Percentiles rank a stretch among this genome's conserved stretches.
Conservation (phyloP, 2,888 invertebrate species). For the Caenorhabditis virilis region DNA sequence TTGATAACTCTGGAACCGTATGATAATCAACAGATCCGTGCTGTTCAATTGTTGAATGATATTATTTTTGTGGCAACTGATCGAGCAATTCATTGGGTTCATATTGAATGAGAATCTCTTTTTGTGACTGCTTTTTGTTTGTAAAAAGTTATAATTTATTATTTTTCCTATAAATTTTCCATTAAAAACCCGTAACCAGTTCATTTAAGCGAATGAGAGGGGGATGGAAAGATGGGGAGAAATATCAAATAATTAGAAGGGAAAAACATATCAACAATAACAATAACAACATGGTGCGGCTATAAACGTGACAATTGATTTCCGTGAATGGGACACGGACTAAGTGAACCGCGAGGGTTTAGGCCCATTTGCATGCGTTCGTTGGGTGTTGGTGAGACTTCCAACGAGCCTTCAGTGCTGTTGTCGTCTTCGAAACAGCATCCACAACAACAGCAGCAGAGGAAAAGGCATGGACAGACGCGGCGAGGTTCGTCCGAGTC, state of each 20-base stretch:
- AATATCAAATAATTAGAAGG: no score
- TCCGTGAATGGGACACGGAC: slow-evolving; percentile 29
- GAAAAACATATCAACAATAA: no score
- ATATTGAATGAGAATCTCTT: no score
- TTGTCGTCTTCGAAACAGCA: slow-evolving; percentile 52
- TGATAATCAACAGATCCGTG: slow-evolving; percentile 13
- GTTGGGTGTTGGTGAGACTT: slow-evolving; percentile 33
- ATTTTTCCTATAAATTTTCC: no score
- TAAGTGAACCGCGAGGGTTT: slow-evolving; percentile 20
- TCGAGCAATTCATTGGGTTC: slow-evolving; percentile 15
- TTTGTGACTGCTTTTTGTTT: no score
- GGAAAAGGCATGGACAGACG: slow-evolving; percentile 54
- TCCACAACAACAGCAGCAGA: slow-evolving; percentile 55
- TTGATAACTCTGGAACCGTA: slow-evolving; percentile 16
- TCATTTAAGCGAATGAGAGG: no score
- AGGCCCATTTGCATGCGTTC: slow-evolving; percentile 40
- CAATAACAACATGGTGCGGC: no score
- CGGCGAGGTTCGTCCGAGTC: slow-evolving; percentile 56
- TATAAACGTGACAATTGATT: slow-evolving; percentile 14
- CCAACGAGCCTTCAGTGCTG: slow-evolving; percentile 43
- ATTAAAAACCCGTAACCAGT: no score
- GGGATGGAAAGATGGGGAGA: no score
- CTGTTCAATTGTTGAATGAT: slow-evolving; percentile 2
- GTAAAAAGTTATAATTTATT: no score
- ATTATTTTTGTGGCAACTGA: slow-evolving; percentile 11